Conservation (phyloP, 2,797 vertebrate genomes). For the Momotus momota region DNA sequence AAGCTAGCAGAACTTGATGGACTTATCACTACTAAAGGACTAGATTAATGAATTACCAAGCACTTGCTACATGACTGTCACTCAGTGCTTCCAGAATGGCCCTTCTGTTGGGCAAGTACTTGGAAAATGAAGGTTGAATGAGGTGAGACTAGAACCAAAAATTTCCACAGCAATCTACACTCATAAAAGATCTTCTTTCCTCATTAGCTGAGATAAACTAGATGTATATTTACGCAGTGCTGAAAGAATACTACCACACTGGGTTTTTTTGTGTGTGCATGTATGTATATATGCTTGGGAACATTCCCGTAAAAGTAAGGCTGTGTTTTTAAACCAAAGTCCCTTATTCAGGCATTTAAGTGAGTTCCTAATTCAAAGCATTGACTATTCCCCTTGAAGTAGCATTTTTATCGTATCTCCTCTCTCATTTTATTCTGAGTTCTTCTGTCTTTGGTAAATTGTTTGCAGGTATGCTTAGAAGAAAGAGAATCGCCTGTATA, state of each 20-base stretch:
- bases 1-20: not conserved
- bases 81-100: not conserved
- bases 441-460: not conserved
- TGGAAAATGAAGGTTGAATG: not conserved
- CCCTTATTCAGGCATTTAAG: not conserved
- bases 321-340: not conserved
- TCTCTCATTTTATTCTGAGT: not conserved
- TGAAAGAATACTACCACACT: not conserved
- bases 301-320: not conserved
- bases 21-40: not conserved
- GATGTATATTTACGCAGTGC: not conserved
- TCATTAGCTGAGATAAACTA: not conserved
- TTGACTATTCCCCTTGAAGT: not conserved
- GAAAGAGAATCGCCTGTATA: not conserved
- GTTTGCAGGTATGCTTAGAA: not conserved
- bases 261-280: not conserved
- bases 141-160: not conserved
- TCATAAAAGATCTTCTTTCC: not conserved
- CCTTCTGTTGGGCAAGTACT: not conserved
- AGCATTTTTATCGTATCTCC: not conserved
- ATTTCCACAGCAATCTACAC: not conserved
- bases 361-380: not conserved
- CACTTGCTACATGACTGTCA: not conserved
- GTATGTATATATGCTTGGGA: rapidly evolving
- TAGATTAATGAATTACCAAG: not conserved